Evolutionary conservation across 2,797 vertebrate genomes (phyloP).

Genomic region (Botia almorhae): DNA sequence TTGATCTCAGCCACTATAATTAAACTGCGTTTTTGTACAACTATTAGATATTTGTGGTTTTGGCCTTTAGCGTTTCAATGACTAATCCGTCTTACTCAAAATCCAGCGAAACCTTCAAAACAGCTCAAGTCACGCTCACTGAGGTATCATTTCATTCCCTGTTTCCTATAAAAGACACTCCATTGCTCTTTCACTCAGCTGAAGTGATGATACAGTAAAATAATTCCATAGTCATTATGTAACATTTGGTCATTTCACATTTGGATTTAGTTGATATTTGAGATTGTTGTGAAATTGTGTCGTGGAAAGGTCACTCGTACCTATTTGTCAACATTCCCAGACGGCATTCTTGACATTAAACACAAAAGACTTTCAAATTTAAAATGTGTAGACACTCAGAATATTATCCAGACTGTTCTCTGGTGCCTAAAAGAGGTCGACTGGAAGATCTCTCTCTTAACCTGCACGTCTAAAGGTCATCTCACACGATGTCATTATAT

Average conservation of each 20-base stretch:
- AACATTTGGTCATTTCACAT: background rate
- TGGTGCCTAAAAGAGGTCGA: background rate
- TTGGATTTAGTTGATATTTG: background rate
- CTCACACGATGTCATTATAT: slow-evolving; percentile 6
- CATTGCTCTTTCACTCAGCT: background rate
- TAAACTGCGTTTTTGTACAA: background rate
- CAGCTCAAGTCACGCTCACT: background rate
- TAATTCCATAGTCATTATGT: background rate
- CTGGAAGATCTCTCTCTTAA: background rate
- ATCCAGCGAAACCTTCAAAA: background rate
- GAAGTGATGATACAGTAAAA: background rate
- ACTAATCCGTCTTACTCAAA: background rate
- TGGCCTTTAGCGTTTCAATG: background rate
- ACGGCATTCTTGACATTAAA: background rate
- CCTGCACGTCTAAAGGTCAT: background rate
- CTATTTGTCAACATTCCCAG: background rate
- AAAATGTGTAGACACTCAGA: background rate
- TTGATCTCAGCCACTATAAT: background rate
- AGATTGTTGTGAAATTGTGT: background rate
- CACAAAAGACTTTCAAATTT: background rate
- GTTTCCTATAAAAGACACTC: background rate
- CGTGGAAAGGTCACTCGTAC: background rate
- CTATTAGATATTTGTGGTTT: background rate
- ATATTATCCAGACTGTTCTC: background rate
- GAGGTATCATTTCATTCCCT: background rate